Conservation (phyloP, 1,140 invertebrate genomes). For the Arctopsyche grandis region DNA sequence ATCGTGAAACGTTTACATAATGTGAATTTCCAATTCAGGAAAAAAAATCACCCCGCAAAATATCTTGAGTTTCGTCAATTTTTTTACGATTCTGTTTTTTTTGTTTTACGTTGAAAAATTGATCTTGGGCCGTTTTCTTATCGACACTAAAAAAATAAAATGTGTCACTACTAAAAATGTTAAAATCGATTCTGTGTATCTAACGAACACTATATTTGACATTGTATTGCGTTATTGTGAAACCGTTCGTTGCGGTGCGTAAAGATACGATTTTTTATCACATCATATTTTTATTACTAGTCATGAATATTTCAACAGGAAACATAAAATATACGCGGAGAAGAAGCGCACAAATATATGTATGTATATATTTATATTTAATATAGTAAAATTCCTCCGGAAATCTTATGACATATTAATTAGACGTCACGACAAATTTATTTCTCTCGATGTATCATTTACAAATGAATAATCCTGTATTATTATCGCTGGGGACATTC, state of each 20-base stretch:
- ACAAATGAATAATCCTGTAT: not conserved
- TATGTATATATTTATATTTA: not conserved
- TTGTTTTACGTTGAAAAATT: too few relatives aligned
- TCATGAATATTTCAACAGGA: slow-evolving; percentile 33
- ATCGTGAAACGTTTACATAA: too few relatives aligned
- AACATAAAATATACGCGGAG: slow-evolving; percentile 25
- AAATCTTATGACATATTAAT: slow-evolving; percentile 36
- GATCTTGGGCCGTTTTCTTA: too few relatives aligned
- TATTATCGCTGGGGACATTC: not conserved
- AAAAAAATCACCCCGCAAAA: too few relatives aligned
- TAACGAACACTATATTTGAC: too few relatives aligned
- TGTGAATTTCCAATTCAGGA: too few relatives aligned
- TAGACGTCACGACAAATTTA: slow-evolving; percentile 35
- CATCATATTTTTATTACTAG: slow-evolving; percentile 23
- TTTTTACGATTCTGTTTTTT: too few relatives aligned
- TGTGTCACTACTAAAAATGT: too few relatives aligned
- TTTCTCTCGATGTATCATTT: not conserved
- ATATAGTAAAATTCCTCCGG: not conserved
- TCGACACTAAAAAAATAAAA: too few relatives aligned
- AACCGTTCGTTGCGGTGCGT: slow-evolving; percentile 1
- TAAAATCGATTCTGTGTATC: too few relatives aligned
- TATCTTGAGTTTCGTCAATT: too few relatives aligned
- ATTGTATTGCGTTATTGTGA: slow-evolving; percentile 3
- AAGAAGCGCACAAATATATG: not conserved
- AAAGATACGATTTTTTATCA: slow-evolving; percentile 20